Base-by-base conservation (phyloP, 1,140 invertebrate species). In the Sycobia sp. region DNA sequence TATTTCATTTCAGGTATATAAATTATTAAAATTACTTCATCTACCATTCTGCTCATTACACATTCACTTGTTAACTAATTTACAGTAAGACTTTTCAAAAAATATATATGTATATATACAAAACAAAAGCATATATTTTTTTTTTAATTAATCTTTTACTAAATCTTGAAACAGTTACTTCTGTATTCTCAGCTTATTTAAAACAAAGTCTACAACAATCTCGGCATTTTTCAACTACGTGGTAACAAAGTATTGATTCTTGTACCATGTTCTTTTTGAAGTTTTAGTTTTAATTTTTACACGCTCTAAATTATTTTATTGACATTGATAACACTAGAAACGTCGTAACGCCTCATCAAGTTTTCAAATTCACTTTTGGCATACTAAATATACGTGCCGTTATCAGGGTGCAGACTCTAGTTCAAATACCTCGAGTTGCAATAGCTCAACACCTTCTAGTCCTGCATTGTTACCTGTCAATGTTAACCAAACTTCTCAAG, bases 381-480 rank as follows among this genome's bases (percentile, higher is more conserved):
- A 73, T 71, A 69, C 68, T 73, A 72, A 72, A 72, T 70, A 72
- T 71, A 71, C 69, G 61, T 73, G 67, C 68, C 71, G 67, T 73
- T 78, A 75, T 60, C 62, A 86, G 83, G 83, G 85, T 67, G 88
- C 86, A 39, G 92, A 94, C 80, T 96, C 93, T 58, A 95, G 93
- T 83, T 97, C 95, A 58, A 95, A 93, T 77, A 94, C 93, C 49
- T 97, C 95, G 43, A 97, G 94, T 76, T 97, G 94, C 84, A 97
- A 96, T 80, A 96, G 94, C 77, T 97, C 95, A 63, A 95, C 95
- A 61, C 95, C 95, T 66, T 96, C 94, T 70, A 96, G 94, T 82
- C 95, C 95, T 57, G 94, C 94, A 65, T 85, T 93, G 47, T 83
- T 89, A 69, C 76, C 79, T 70, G 72, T 76, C 50, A 81, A 77